These are phyloP conservation scores for Spodoptera frugiperda DNA, from an alignment of 1,140 invertebrate genomes.

Conservation along the genomic window DNA sequence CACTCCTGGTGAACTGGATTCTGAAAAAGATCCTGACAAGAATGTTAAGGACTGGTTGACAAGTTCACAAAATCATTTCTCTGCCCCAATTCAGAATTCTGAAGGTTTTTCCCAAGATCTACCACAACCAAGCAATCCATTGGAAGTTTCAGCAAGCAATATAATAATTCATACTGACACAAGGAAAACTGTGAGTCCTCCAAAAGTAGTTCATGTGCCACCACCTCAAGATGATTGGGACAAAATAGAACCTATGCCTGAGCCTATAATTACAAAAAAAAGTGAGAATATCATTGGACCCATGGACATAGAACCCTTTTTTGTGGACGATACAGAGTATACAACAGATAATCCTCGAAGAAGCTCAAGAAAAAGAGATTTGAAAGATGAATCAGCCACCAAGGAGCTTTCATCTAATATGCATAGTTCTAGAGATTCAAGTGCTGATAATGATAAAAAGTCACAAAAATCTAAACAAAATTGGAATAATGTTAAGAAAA, in stretches of 20 bases:
- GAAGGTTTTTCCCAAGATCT: conserved; percentile 61
- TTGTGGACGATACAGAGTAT: conserved; percentile 63
- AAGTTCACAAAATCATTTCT: conserved; percentile 78
- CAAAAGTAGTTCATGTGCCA: conserved; percentile 57
- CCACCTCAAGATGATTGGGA: conserved; percentile 77
- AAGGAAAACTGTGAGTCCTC: conserved; percentile 53
- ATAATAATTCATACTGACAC: conserved; percentile 67
- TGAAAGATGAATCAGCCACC: conserved; percentile 47
- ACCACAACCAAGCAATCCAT: conserved; percentile 32
- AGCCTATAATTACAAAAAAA: conserved; percentile 57
- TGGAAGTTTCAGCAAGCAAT: conserved; percentile 62
- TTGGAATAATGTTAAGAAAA: conserved; percentile 78
- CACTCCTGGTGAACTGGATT: conserved; percentile 46
- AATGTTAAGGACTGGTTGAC: conserved; percentile 78
- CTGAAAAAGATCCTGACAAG: conserved; percentile 61
- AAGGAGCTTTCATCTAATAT: conserved; percentile 50
- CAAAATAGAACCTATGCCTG: conserved; percentile 74
- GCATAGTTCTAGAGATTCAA: conserved; percentile 57
- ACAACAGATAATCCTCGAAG: conserved; percentile 69
- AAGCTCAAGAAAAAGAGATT: conserved; percentile 72
- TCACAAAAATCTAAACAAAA: conserved; percentile 65
- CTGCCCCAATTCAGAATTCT: conserved; percentile 63
- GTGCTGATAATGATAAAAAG: conserved; percentile 59
- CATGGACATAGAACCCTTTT: conserved; percentile 69
- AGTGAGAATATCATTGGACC: conserved; percentile 67